Evolutionary conservation across 2,797 vertebrate genomes (phyloP), one percentile per base, ranked within the genome.

Genomic region (Neosilurus hyrtlii): DNA sequence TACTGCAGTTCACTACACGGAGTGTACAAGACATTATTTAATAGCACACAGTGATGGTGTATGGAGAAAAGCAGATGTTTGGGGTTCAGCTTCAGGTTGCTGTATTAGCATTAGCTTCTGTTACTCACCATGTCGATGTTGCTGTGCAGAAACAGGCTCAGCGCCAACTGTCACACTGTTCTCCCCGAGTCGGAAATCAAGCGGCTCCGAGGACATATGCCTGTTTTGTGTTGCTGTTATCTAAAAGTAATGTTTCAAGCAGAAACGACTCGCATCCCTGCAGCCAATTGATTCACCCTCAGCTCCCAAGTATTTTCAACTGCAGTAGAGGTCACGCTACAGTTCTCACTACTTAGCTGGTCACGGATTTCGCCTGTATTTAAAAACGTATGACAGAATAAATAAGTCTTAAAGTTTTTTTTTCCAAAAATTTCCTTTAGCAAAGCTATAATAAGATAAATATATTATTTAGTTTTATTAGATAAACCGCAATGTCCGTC

Each of bases 321-420:
- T 88, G 94, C 92, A 91, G 89, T 95, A 95, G 94, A 95, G 94
- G 94, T 95, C 94, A 95, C 86, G 87, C 89, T 90, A 83, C 91
- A 91, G 90, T 85, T 90, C 88, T 87, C 77, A 78, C 83, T 71
- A 86, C 79, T 72, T 11, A 81, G 91, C 62, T 67, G 88, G 49
- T 85, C 6, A 0, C 30, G 0, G 0, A 0, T 86, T 84, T 52
- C 87, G 94, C 94, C 94, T 94, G 91, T 20, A 0, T 0, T 24
- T 0, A 18, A 18, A 81, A 0, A 74, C 24, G 2, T n/a, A 12
- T 2, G 0, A 30, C 15, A 62, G 43, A 59, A 14, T 37, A 59
- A 49, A 73, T 16, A 15, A 30, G 2, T 16, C n/a, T 18, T 11
- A 7, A 51, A 6, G 18, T 63, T 35, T 5, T 24, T 62, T 24